These are phyloP conservation scores for Oreocharis arfaki DNA, from an alignment of 2,113 vertebrate genomes.

Conservation along the genomic window DNA sequence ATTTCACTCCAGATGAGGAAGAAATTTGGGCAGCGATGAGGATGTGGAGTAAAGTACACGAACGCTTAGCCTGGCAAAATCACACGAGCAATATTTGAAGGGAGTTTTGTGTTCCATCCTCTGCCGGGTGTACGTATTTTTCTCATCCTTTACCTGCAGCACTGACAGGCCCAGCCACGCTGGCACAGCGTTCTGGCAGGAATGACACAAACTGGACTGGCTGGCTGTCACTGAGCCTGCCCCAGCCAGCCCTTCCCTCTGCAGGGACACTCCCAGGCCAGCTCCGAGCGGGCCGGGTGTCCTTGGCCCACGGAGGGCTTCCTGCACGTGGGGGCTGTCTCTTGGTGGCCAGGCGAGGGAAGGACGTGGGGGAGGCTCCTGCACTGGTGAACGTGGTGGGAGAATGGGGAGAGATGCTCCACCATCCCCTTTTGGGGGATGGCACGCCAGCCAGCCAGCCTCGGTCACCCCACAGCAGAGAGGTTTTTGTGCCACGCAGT, in stretches of 20 bases:
- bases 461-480: neutral
- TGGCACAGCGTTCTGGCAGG: neutral
- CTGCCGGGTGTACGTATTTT: neutral
- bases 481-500: fast-evolving
- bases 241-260: neutral
- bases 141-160: neutral
- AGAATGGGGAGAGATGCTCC: neutral
- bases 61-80: neutral
- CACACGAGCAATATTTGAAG: neutral
- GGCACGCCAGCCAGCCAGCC: neutral
- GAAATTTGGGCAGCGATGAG: neutral
- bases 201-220: neutral
- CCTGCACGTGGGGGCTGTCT: fast-evolving
- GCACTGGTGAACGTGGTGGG: neutral
- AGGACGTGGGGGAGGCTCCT: neutral
- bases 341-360: neutral
- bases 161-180: neutral
- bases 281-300: fast-evolving
- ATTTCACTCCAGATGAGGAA: neutral
- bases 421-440: fast-evolving
- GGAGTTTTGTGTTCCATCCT: neutral
- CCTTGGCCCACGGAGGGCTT: neutral
- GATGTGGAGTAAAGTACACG: neutral
- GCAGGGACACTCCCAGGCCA: neutral
- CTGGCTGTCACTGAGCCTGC: neutral